These are phyloP conservation scores for Adoxophyes honmai DNA, from an alignment of 1,140 invertebrate species.

Conservation along the genomic window DNA sequence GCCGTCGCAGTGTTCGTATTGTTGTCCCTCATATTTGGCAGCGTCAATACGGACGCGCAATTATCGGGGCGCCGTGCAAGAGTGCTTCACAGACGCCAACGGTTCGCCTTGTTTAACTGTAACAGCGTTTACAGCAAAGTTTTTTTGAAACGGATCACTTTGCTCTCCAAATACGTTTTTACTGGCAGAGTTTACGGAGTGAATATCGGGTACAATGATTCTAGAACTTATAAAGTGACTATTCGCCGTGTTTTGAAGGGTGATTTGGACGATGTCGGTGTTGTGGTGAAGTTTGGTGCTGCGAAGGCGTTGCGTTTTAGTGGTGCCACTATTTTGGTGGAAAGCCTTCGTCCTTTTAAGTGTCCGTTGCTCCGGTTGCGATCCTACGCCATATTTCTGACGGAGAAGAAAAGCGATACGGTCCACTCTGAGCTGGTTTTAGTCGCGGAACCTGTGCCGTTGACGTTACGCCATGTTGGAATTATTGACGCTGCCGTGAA, in stretches of 20 bases:
- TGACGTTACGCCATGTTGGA: slow-evolving; percentile 52
- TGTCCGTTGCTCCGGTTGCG: slow-evolving; percentile 48
- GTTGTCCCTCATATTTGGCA: slow-evolving; percentile 20
- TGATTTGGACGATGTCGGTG: slow-evolving; percentile 53
- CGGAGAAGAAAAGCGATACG: slow-evolving; percentile 30
- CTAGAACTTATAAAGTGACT: slow-evolving; percentile 49
- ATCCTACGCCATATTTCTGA: slow-evolving; percentile 58
- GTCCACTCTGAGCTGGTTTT: slow-evolving; percentile 35
- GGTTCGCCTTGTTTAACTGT: slow-evolving; percentile 28
- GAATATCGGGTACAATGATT: slow-evolving; percentile 27
- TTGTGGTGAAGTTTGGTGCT: slow-evolving; percentile 36
- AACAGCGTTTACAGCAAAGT: slow-evolving; percentile 40
- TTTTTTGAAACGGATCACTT: slow-evolving; percentile 45
- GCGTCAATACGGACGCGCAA: slow-evolving; percentile 26
- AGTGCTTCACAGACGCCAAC: slow-evolving; percentile 17
- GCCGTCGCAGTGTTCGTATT: slow-evolving; percentile 9
- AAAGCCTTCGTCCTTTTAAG: slow-evolving; percentile 35
- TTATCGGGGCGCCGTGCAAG: slow-evolving; percentile 17
- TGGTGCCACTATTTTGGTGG: slow-evolving; percentile 50
- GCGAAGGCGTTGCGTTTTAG: slow-evolving; percentile 46
- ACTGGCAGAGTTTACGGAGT: slow-evolving; percentile 54
- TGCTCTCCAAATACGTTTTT: slow-evolving; percentile 54
- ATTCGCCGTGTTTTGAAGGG: slow-evolving; percentile 61
- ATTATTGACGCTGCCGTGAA: slow-evolving; percentile 56
- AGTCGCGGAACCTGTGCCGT: slow-evolving; percentile 47